Evolutionary conservation across 2,797 vertebrate genomes (phyloP).

Genomic region (Lagodon rhomboides): DNA sequence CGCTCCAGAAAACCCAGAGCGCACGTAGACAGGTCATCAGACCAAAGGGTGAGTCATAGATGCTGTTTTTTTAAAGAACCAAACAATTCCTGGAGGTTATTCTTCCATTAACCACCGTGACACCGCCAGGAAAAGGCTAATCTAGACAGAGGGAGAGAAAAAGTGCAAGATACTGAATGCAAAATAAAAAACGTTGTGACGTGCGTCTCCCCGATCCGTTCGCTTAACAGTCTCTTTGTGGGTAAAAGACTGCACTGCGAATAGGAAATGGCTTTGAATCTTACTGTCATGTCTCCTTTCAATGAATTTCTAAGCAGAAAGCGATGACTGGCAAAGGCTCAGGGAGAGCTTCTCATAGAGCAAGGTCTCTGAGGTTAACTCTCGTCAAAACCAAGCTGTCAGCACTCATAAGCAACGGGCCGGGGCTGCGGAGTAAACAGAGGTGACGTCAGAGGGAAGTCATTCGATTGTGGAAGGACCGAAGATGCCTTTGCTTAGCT

Average conservation of each 20-base stretch:
- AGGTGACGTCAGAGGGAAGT: slow-evolving; percentile 45
- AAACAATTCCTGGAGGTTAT: slow-evolving; percentile 43
- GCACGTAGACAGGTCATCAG: slow-evolving; percentile 45
- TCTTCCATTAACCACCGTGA: slow-evolving; percentile 43
- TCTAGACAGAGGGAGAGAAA: slow-evolving; percentile 2
- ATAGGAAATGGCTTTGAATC: slow-evolving; percentile 49
- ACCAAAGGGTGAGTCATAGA: slow-evolving; percentile 51
- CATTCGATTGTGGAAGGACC: slow-evolving; percentile 12
- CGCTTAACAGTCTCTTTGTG: slow-evolving; percentile 33
- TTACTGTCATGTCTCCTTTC: slow-evolving; percentile 41
- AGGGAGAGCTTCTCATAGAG: slow-evolving; percentile 47
- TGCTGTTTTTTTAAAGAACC: slow-evolving; percentile 21
- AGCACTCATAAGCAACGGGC: slow-evolving; percentile 51
- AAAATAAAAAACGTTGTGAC: background rate
- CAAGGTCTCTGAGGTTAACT: slow-evolving; percentile 60
- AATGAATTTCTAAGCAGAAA: slow-evolving; percentile 58
- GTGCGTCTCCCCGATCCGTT: slow-evolving; percentile 9
- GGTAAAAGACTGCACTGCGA: slow-evolving; percentile 32
- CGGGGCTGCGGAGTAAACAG: slow-evolving; percentile 44
- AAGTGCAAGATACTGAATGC: slow-evolving; percentile 11
- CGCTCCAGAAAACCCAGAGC: slow-evolving; percentile 26
- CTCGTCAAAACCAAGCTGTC: slow-evolving; percentile 60
- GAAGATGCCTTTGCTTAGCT: slow-evolving; percentile 26
- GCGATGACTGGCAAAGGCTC: slow-evolving; percentile 58
- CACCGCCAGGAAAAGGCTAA: slow-evolving; percentile 34